Conservation (phyloP, 2,888 invertebrate species). For the Prosapia bicincta region DNA sequence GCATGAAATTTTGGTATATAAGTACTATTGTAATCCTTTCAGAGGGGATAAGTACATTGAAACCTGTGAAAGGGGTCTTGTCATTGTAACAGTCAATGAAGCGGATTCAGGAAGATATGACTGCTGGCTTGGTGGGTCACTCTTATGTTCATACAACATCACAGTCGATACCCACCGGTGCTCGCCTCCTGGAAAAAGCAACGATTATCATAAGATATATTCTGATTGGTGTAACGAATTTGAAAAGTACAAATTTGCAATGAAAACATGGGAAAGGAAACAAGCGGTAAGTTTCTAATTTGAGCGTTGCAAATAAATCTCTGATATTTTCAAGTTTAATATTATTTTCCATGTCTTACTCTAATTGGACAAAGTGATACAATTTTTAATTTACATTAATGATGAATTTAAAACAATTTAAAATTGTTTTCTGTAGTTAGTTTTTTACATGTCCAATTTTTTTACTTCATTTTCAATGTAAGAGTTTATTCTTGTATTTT, state of each 20-base stretch:
- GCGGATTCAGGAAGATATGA: slow-evolving; percentile 87
- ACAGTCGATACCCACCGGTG: slow-evolving; percentile 95
- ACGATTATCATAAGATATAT: slow-evolving; percentile 93
- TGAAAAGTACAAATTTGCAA: slow-evolving; percentile 93
- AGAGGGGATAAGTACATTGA: slow-evolving; percentile 91
- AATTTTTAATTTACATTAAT: no score
- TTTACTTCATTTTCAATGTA: no score
- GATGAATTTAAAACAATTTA: no score
- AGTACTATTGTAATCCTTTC: no score
- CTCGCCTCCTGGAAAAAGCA: slow-evolving; percentile 83
- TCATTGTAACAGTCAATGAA: slow-evolving; percentile 85
- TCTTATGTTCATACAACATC: slow-evolving; percentile 87
- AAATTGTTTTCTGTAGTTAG: no score
- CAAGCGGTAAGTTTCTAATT: slow-evolving; percentile 87
- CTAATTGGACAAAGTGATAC: no score
- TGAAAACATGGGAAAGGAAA: slow-evolving; percentile 94
- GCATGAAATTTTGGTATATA: no score
- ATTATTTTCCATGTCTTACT: no score
- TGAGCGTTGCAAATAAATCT: no score
- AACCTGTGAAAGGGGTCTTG: slow-evolving; percentile 86
- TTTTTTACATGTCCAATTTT: no score
- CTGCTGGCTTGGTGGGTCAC: slow-evolving; percentile 84
- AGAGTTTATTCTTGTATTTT: no score
- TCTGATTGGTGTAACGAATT: slow-evolving; percentile 99
- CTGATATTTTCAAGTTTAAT: no score